Evolutionary conservation across 2,888 invertebrate species (phyloP), one percentile per base, ranked within the genome.

Genomic region (Corbicula japonica): DNA sequence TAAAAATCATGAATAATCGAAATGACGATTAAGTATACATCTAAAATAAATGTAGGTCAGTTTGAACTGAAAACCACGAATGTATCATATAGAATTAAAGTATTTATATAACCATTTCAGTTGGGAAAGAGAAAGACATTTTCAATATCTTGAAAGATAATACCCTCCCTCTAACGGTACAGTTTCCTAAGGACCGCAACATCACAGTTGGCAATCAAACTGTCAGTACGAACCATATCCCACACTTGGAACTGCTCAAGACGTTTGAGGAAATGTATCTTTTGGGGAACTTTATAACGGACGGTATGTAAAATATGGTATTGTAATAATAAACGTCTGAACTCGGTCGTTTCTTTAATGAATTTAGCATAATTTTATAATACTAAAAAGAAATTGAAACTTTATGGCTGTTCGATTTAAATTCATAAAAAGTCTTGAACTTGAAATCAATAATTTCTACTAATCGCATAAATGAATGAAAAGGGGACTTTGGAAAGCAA

Each of bases 211-310:
- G 70, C 1, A 62, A 30, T 23, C 69, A 73, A 15, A 69, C 54
- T 8, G 48, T 78, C 0, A 69, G 65, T 21, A 63, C 82, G 1
- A 76, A 78, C 62, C 50, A 76, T 38, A 48, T 82, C 28, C 82
- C 82, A 2, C 41, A 26, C 15, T 54, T 82, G 50, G 70, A 76
- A 30, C 60, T 82, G 8, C 46, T 68, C 1, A 58, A 74, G 28
- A 68, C 58, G 0, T 82, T 82, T 68, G 82, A 82, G 1, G 82
- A 82, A 28, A 76, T 78, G n/a, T 82, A 78, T 32, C 54, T 82
- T 3, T 56, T 82, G 4, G 71, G 72, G 0, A 82, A 82, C 38
- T 75, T 72, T 18, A 60, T 82, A 21, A 66, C 58, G 0, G 72
- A 82, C 2, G 82, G 82, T 82, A 69, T 21, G 52, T 26, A 70